These are phyloP conservation scores for Hesperophylax magnus DNA, from an alignment of 1,140 invertebrate species.

Conservation along the genomic window DNA sequence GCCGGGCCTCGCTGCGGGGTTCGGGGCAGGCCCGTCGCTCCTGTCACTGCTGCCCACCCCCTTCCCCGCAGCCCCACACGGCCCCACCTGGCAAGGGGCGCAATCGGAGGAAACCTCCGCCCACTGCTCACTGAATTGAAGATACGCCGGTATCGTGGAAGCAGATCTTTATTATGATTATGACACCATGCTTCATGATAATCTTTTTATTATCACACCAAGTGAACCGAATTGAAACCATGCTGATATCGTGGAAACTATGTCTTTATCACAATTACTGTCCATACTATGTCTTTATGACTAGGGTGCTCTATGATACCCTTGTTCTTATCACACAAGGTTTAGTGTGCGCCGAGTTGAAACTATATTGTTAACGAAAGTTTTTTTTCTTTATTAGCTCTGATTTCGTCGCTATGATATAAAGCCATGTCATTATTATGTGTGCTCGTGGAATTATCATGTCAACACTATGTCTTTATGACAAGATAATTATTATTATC, in stretches of 20 bases:
- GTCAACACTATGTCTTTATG: no score
- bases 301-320: no score
- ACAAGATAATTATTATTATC: no score
- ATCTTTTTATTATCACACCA: not conserved
- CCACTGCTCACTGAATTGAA: conserved; percentile 24
- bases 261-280: no score
- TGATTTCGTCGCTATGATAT: no score
- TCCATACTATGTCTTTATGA: no score
- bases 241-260: not conserved
- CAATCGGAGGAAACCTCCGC: conserved; percentile 13
- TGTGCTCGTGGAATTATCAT: no score
- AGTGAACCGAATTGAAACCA: not conserved
- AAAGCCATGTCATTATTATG: no score
- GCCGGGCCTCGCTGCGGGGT: conserved; percentile 64
- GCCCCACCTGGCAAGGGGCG: conserved; percentile 21
- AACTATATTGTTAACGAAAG: no score
- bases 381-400: no score
- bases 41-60: conserved; percentile 67
- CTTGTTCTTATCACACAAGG: no score
- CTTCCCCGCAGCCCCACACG: conserved; percentile 44
- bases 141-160: not conserved
- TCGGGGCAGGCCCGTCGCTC: conserved; percentile 66
- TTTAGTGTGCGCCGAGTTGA: no score
- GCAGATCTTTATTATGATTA: not conserved
- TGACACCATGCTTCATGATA: not conserved